Evolutionary conservation across 2,797 vertebrate genomes (phyloP), one percentile per base, ranked within the genome.

Genomic region (Clarias pachynema): DNA sequence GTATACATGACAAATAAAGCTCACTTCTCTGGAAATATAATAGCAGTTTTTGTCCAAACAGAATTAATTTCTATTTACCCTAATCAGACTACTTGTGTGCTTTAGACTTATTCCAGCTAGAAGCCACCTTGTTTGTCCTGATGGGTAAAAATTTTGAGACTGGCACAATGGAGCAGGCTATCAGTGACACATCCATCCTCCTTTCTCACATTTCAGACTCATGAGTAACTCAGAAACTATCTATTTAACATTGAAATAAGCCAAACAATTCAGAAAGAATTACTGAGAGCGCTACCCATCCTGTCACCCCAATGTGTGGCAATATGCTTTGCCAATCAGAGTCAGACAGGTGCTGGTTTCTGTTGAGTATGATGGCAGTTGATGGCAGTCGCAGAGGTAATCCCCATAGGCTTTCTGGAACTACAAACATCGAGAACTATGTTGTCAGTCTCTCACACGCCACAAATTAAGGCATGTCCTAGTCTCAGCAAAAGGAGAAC

Each of bases 311-410:
- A 44, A 29, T 26, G 37, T 63, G 60, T 65, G 37, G 60, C 37
- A 79, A 37, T 79, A 65, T 79, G n/a, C 78, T 29, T 49, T 92
- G 89, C 89, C 84, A 89, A 85, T 88, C 84, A 53, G 40, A 87
- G 81, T 83, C n/a, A 34, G 31, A 44, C 53, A 79, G 68, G 72
- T 79, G 37, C 37, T 9, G 26, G 26, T 16, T 75, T 18, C n/a
- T 63, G 59, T 63, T 63, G 57, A 63, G 59, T 79, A 40, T n/a
- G 14, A 40, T 63, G 59, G 59, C 77, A 63, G 57, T 40, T 60
- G 22, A 79, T 79, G 34, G 16, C 77, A 62, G 75, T n/a, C 16
- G 2, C 29, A 60, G 56, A 78, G 59, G 34, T 63, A 79, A 40
- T 79, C 59, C 59, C 75, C 26, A 37, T 62, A 79, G 77, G 57